These are phyloP conservation scores for Melanostigma gelatinosum DNA, from an alignment of 2,113 vertebrate species.

Conservation along the genomic window DNA sequence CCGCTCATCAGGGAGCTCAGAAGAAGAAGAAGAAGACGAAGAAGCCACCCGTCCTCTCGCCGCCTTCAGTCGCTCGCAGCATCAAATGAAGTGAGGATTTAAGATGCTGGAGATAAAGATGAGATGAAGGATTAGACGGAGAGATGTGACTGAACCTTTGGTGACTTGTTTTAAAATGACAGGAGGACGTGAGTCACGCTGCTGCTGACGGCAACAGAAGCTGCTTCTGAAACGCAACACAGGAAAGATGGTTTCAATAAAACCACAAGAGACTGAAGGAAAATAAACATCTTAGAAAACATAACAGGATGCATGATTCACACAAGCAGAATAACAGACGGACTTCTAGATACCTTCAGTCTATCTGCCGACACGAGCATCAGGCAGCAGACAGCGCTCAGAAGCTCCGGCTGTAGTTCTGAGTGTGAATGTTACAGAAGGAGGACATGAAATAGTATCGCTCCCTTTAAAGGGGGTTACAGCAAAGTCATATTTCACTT, in stretches of 20 bases:
- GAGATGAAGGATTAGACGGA: constrained; percentile 58
- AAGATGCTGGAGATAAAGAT: constrained; percentile 52
- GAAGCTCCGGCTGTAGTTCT: too few relatives aligned
- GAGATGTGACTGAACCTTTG: constrained; percentile 52
- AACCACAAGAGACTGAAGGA: neutral
- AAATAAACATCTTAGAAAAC: neutral
- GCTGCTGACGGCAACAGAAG: neutral
- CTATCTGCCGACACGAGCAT: neutral
- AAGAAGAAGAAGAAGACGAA: constrained; percentile 28
- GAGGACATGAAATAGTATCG: too few relatives aligned
- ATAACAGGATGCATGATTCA: neutral
- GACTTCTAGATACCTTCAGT: neutral
- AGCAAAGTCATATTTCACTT: too few relatives aligned
- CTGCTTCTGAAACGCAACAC: neutral
- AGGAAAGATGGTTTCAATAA: neutral
- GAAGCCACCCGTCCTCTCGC: constrained; percentile 5
- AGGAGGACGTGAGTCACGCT: constrained; percentile 2
- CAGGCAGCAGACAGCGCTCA: neutral
- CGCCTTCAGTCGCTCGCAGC: constrained; percentile 41
- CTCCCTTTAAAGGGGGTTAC: too few relatives aligned
- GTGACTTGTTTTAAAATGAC: constrained; percentile 58
- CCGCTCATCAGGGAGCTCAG: constrained; percentile 55
- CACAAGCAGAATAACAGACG: too few relatives aligned
- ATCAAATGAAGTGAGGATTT: constrained; percentile 44
- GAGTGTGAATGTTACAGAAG: too few relatives aligned